A percentile compares a stretch with the other conserved stretches of the same genome.
Conservation (phyloP, 2,113 vertebrate species). For the Sterna hirundo region DNA sequence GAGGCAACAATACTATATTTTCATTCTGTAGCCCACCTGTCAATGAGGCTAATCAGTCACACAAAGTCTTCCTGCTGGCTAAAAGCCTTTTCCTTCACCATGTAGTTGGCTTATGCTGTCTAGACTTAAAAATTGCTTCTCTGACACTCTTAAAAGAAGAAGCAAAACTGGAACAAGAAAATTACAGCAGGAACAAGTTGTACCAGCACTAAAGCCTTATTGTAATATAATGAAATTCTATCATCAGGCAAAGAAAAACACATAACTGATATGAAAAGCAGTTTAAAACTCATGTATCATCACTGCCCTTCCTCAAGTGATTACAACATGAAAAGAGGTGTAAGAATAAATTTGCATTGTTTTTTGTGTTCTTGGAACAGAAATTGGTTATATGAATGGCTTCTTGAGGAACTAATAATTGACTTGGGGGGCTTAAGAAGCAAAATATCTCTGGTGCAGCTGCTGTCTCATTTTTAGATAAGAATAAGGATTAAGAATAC, state of each 20-base stretch:
- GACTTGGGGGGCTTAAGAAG: neutral
- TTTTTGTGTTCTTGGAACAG: neutral
- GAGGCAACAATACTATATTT: neutral
- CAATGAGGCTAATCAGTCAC: neutral
- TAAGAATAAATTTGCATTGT: constrained; percentile 25
- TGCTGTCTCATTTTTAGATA: neutral
- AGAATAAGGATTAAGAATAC: constrained; percentile 33
- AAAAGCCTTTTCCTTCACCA: neutral
- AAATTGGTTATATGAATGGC: neutral
- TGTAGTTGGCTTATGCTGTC: neutral
- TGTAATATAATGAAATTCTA: constrained; percentile 29
- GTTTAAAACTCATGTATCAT: neutral
- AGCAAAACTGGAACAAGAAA: neutral
- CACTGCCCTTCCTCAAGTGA: neutral
- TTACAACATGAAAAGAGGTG: constrained; percentile 3
- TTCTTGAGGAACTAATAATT: neutral
- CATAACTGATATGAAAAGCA: neutral
- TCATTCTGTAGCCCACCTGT: neutral
- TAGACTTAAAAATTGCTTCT: neutral
- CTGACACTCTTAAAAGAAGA: neutral
- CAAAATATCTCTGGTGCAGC: neutral
- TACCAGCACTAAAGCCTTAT: neutral
- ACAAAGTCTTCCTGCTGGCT: neutral
- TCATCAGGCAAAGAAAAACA: neutral
- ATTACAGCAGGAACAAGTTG: constrained; percentile 2